These are phyloP conservation scores for Cinclus cinclus DNA, from an alignment of 2,113 vertebrate genomes.

Conservation along the genomic window DNA sequence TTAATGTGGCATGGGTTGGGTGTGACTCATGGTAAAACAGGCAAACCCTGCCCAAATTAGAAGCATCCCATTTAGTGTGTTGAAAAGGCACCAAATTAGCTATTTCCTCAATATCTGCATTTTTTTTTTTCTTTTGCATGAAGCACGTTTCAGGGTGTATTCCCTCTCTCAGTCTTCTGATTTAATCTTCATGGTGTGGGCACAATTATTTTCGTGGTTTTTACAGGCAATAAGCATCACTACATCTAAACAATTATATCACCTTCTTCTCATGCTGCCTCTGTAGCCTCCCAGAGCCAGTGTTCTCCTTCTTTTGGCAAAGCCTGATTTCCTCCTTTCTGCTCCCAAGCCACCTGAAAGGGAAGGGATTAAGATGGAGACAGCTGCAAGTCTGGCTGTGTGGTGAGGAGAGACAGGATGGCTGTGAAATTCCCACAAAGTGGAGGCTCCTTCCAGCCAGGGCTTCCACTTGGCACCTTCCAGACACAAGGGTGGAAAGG, in stretches of 20 bases:
- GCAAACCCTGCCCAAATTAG: background rate
- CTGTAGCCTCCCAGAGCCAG: background rate
- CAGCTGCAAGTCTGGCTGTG: background rate
- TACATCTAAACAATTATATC: background rate
- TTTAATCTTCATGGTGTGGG: background rate
- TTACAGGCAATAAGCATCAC: background rate
- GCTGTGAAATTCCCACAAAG: background rate
- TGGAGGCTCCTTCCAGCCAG: background rate
- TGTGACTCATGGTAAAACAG: background rate
- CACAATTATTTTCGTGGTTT: background rate
- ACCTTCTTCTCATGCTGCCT: background rate
- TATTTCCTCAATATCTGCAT: background rate
- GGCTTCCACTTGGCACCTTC: background rate
- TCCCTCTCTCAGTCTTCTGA: background rate
- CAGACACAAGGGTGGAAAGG: background rate
- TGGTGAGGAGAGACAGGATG: background rate
- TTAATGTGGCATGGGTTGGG: background rate
- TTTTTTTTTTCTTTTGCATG: background rate
- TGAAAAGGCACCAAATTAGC: background rate
- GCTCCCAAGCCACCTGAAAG: background rate
- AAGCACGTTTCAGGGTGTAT: background rate
- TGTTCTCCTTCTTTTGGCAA: background rate
- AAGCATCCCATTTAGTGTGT: background rate
- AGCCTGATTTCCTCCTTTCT: background rate
- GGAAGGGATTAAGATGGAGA: background rate